phyloP scores from a whole-genome alignment of 2,113 vertebrate genomes.

The Alligator mississippiensis region DNA sequence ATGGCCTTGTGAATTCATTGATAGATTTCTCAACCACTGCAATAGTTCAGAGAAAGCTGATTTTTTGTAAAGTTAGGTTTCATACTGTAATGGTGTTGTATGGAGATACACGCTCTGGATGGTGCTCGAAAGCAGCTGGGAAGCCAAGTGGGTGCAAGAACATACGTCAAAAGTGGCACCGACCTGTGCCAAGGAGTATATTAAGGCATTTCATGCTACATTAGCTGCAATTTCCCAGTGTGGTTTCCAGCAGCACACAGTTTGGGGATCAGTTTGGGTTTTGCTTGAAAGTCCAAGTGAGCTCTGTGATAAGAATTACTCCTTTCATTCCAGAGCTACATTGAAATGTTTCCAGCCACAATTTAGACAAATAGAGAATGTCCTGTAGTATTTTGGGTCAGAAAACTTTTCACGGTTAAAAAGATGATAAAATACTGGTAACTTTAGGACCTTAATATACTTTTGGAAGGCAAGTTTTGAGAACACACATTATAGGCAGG shows the following conservation, averaged over 20 bases:
- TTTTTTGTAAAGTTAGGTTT: background rate
- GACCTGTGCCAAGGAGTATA: fast-evolving
- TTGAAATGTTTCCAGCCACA: background rate
- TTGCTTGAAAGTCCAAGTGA: background rate
- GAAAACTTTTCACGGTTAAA: background rate
- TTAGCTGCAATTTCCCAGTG: background rate
- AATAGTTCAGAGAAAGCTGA: background rate
- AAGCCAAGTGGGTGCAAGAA: background rate
- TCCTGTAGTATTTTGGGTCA: background rate
- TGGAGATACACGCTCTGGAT: background rate
- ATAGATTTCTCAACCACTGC: background rate
- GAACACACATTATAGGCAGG: background rate
- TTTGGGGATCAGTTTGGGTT: background rate
- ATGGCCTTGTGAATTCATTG: background rate
- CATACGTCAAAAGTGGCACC: background rate
- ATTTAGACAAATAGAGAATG: background rate
- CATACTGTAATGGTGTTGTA: background rate
- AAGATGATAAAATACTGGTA: background rate
- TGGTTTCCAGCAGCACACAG: fast-evolving
- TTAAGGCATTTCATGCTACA: background rate
- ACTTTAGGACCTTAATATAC: background rate
- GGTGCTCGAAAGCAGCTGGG: background rate
- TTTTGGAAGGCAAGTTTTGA: background rate
- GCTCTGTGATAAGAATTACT: background rate
- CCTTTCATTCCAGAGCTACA: background rate